These are phyloP conservation scores for Miniopterus natalensis DNA, from an alignment of 2,113 vertebrate species.

Conservation along the genomic window DNA sequence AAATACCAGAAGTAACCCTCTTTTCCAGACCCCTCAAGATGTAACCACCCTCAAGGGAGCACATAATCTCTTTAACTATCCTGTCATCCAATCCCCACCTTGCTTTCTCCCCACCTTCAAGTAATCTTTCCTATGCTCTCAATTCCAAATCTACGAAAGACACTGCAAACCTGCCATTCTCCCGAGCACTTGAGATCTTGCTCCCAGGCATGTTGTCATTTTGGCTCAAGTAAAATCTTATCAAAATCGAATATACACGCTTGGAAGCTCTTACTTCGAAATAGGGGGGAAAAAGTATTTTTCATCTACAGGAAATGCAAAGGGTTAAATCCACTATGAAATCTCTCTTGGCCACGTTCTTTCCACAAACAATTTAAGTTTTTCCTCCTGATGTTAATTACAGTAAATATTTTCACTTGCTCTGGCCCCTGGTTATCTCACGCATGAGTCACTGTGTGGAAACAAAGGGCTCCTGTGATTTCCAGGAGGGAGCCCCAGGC, in stretches of 20 bases:
- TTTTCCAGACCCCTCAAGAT: not conserved
- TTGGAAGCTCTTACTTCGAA: not conserved
- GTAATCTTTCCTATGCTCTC: not conserved
- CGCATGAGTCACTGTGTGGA: slow-evolving; percentile 51
- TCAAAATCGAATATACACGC: no score
- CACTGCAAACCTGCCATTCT: not conserved
- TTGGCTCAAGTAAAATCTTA: not conserved
- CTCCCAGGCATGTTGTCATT: not conserved
- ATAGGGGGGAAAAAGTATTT: not conserved
- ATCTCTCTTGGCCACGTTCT: not conserved
- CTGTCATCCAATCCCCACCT: not conserved
- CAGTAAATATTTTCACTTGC: slow-evolving; percentile 62
- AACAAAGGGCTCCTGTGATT: not conserved
- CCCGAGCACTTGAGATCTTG: not conserved
- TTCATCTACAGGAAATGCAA: not conserved
- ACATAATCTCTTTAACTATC: no score
- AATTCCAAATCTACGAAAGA: not conserved
- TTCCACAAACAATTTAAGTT: not conserved
- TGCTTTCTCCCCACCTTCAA: not conserved
- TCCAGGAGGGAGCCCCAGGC: rapidly evolving
- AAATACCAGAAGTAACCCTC: not conserved
- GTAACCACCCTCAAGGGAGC: not conserved
- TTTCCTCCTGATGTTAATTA: slow-evolving; percentile 48
- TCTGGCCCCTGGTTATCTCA: slow-evolving; percentile 30
- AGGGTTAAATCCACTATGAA: not conserved